Percentiles rank a stretch among this genome's conserved stretches.
Conservation (phyloP, 2,797 vertebrate genomes). For the Girardinus metallicus region DNA sequence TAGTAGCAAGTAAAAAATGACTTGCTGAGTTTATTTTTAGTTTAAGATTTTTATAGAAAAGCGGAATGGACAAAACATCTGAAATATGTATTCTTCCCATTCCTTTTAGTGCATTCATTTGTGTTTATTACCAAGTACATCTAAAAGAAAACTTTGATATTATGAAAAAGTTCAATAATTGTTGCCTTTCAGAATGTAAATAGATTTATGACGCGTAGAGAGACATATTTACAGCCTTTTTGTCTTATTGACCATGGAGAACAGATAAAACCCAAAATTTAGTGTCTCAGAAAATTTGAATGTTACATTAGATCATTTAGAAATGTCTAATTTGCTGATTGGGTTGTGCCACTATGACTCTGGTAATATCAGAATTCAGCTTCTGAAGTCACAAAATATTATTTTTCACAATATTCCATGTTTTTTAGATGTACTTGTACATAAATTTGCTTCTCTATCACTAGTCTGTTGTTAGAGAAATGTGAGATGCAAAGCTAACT, state of each 20-base stretch:
- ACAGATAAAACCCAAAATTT: background rate
- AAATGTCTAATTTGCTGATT: background rate
- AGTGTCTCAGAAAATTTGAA: background rate
- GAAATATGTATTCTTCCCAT: background rate
- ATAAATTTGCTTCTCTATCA: slow-evolving; percentile 14
- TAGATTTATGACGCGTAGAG: background rate
- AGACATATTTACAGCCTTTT: background rate
- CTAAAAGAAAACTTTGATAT: background rate
- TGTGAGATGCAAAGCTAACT: slow-evolving; percentile 29
- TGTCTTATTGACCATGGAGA: background rate
- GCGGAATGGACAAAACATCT: background rate
- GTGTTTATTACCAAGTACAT: background rate
- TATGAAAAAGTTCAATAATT: background rate
- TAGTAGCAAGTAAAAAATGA: background rate
- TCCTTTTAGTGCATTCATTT: background rate
- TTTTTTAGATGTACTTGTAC: background rate
- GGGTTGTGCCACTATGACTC: background rate
- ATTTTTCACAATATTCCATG: background rate
- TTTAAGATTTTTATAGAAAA: background rate
- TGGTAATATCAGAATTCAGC: background rate
- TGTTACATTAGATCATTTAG: background rate
- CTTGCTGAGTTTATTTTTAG: background rate
- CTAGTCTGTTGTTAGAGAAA: background rate
- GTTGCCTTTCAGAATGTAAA: background rate
- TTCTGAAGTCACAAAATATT: background rate